Percentiles rank a stretch among this genome's conserved stretches.
Conservation (phyloP, 1,140 invertebrate genomes). For the Samia ricini region DNA sequence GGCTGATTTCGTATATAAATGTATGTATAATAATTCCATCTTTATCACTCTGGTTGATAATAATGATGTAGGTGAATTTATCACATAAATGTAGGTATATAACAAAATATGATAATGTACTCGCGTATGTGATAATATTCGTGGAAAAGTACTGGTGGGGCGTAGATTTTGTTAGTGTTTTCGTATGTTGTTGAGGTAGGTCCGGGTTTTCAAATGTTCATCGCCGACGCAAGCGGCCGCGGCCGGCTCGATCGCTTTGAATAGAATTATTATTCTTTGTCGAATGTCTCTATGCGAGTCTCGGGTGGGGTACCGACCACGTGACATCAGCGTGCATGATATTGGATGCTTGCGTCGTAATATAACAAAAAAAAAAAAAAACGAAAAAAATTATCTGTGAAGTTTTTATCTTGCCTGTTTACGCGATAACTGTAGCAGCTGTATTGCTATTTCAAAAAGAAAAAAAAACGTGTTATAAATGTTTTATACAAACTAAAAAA, state of each 20-base stretch:
- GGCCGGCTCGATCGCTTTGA: constrained; percentile 1
- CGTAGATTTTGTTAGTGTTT: not conserved
- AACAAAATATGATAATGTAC: not conserved
- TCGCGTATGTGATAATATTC: not conserved
- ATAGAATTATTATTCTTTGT: not conserved
- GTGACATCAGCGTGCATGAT: constrained; percentile 12
- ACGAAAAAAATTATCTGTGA: not conserved
- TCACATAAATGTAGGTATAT: not conserved
- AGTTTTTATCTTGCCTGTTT: not conserved
- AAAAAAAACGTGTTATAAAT: not conserved
- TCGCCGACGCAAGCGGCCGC: not conserved
- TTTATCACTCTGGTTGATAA: constrained; percentile 1
- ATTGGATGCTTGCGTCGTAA: constrained; percentile 13
- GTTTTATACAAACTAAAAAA: too few relatives aligned
- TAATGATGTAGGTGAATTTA: not conserved
- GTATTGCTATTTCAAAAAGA: not conserved
- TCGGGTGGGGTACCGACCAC: too few relatives aligned
- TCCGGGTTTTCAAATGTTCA: constrained; percentile 24
- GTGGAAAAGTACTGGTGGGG: not conserved
- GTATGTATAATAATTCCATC: not conserved
- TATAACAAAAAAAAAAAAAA: too few relatives aligned
- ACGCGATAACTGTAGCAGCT: not conserved
- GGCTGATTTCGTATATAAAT: not conserved
- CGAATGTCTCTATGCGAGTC: not conserved
- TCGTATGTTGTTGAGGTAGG: constrained; percentile 45